Percentiles rank a stretch among this genome's conserved stretches.
Evolutionary conservation across 2,797 vertebrate genomes (phyloP).

Genomic region (Enteromius trimaculatus): DNA sequence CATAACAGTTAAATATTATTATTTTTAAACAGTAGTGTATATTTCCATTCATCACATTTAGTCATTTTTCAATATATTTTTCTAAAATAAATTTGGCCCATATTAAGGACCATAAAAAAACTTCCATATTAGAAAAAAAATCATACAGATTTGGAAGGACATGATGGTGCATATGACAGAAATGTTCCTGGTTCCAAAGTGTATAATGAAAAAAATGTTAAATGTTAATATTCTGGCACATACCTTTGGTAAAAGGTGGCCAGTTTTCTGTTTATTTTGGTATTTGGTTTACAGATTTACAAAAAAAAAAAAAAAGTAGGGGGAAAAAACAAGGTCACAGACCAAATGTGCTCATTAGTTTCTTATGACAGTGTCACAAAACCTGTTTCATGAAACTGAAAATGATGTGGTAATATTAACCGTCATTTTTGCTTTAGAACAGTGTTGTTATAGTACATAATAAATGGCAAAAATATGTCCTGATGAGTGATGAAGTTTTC

Average conservation of each 20-base stretch:
- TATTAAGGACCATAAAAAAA: background rate
- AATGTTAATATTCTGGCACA: background rate
- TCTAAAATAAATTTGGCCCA: no score
- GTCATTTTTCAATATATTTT: background rate
- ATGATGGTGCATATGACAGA: background rate
- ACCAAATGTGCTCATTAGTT: background rate
- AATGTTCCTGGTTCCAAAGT: background rate
- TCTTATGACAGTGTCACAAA: background rate
- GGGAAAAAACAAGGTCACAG: background rate
- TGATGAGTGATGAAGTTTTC: slow-evolving; percentile 44
- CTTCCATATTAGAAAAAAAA: background rate
- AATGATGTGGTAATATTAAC: background rate
- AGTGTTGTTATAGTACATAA: slow-evolving; percentile 11
- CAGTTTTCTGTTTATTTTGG: background rate
- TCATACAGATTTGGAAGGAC: background rate
- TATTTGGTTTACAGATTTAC: background rate
- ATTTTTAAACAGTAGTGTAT: background rate
- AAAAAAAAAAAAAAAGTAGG: background rate
- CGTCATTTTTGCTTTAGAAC: background rate
- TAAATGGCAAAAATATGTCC: slow-evolving; percentile 30
- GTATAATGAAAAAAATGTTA: background rate
- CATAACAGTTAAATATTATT: no score
- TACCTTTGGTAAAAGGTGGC: background rate
- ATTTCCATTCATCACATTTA: background rate
- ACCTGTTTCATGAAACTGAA: background rate